These are phyloP conservation scores for Physeter macrocephalus DNA, from an alignment of 2,113 vertebrate species.

Conservation along the genomic window DNA sequence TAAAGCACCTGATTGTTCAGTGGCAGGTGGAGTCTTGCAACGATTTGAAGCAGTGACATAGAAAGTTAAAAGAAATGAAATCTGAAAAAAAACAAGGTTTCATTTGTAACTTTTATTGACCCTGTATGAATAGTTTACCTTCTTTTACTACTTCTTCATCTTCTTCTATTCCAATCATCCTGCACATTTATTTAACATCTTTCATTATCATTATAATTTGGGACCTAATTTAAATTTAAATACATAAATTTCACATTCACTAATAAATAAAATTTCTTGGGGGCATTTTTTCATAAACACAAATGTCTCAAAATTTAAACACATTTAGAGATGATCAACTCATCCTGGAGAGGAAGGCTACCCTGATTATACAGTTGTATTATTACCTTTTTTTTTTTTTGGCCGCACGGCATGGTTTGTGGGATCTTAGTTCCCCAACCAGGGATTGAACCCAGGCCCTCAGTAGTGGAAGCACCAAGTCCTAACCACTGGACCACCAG, in stretches of 20 bases:
- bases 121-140: not conserved
- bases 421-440: not conserved
- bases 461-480: not conserved
- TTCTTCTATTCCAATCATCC: not conserved
- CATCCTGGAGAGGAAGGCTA: not conserved
- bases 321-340: not conserved
- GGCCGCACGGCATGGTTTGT: not conserved
- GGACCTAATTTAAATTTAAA: not conserved
- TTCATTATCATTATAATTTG: not conserved
- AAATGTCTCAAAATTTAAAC: not conserved
- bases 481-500: not conserved
- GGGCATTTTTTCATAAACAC: not conserved
- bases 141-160: not conserved
- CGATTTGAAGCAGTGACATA: not conserved
- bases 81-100: not conserved
- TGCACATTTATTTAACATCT: not conserved
- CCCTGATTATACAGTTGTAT: not conserved
- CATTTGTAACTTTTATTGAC: not conserved
- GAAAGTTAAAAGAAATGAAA: not conserved
- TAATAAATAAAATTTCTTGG: not conserved
- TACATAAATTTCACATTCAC: not conserved
- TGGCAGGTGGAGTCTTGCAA: not conserved
- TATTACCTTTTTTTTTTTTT: not conserved
- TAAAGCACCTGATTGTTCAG: conserved; percentile 1
- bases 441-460: not conserved